Percentiles rank a stretch among this genome's conserved stretches.
These are phyloP conservation scores for Drosophila neocordata DNA, from an alignment of 1,140 invertebrate genomes.

Conservation along the genomic window DNA sequence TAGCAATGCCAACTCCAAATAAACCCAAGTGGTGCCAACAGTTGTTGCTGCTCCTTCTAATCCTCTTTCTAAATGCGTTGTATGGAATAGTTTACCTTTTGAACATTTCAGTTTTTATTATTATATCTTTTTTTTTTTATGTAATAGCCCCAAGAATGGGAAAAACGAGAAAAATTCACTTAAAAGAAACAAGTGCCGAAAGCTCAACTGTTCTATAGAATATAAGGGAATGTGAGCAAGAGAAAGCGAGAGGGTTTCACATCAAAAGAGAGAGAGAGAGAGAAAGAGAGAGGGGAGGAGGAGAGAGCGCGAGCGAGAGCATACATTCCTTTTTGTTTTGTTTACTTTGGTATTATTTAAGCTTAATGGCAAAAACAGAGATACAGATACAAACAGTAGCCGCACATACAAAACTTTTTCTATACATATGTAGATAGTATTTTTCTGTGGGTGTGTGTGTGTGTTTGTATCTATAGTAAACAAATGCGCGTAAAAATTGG, in stretches of 20 bases:
- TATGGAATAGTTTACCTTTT: not conserved
- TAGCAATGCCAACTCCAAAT: not conserved
- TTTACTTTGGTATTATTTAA: slow-evolving; percentile 31
- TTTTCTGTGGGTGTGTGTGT: not conserved
- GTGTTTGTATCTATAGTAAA: slow-evolving; percentile 26
- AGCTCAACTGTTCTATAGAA: not conserved
- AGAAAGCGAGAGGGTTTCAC: not conserved
- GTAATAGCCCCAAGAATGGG: slow-evolving; percentile 17
- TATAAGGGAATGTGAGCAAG: not conserved
- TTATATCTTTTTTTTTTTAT: slow-evolving; percentile 12
- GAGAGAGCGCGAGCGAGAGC: not conserved
- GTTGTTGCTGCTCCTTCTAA: not conserved
- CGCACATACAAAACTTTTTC: slow-evolving; percentile 1
- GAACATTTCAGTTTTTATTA: not conserved
- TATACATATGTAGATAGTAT: slow-evolving; percentile 1
- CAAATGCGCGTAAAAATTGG: slow-evolving; percentile 30
- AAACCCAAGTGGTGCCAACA: not conserved
- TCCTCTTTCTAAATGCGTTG: not conserved
- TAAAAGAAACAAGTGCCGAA: slow-evolving; percentile 12
- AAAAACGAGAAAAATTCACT: slow-evolving; percentile 16
- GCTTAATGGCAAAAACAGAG: slow-evolving; percentile 25
- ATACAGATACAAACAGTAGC: slow-evolving; percentile 23
- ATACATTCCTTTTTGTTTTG: slow-evolving; percentile 17
- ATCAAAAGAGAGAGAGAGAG: not conserved
- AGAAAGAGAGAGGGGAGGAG: no score